phyloP scores from a whole-genome alignment of 1,140 invertebrate species.

The Apis dorsata region DNA sequence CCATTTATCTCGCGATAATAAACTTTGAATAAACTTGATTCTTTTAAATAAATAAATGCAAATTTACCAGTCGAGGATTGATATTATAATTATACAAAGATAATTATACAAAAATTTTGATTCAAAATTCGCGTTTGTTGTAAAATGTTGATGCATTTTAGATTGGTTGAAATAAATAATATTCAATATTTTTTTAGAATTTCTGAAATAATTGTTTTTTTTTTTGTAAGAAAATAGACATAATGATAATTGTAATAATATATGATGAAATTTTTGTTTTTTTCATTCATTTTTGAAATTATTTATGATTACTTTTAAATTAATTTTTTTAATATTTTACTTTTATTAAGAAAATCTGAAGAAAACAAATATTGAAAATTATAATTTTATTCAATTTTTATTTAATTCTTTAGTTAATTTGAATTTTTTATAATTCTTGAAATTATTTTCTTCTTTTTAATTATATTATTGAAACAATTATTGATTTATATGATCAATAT shows the following conservation, averaged over 20 bases:
- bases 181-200: neutral
- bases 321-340: no score
- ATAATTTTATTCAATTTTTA: no score
- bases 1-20: neutral
- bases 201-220: neutral
- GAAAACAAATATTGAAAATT: no score
- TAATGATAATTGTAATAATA: neutral
- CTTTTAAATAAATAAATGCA: neutral
- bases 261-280: no score
- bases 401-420: no score
- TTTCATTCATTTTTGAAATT: neutral
- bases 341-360: no score
- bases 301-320: no score
- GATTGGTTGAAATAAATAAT: no score
- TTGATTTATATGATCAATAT: no score
- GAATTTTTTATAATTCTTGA: no score
- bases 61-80: neutral
- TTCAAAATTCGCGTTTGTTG: neutral
- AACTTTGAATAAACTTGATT: neutral
- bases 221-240: neutral
- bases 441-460: no score
- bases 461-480: no score
- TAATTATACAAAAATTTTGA: neutral
- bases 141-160: neutral
- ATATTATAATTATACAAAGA: neutral